phyloP scores from a whole-genome alignment of 2,888 invertebrate species.

The Eilema griseolum region DNA sequence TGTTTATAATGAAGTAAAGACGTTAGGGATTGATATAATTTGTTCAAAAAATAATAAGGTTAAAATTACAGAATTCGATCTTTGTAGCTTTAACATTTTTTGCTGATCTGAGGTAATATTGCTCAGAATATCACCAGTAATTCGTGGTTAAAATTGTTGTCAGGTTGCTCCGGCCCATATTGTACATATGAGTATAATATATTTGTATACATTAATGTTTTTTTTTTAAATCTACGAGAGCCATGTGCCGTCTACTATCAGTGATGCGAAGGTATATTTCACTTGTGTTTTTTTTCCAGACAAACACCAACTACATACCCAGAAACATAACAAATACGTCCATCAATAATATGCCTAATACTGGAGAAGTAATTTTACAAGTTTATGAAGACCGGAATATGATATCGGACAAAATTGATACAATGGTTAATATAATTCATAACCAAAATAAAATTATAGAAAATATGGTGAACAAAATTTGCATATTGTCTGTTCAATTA shows the following conservation, averaged over 20 bases:
- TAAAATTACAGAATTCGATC: too few relatives aligned
- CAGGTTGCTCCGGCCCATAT: neutral
- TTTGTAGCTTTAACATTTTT: too few relatives aligned
- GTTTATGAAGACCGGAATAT: conserved; percentile 27
- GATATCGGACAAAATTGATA: conserved; percentile 15
- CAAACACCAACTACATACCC: neutral
- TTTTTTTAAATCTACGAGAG: conserved; percentile 1
- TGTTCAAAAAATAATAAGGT: too few relatives aligned
- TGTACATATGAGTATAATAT: neutral
- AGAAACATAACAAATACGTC: neutral
- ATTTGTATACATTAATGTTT: too few relatives aligned
- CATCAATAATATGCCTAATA: too few relatives aligned
- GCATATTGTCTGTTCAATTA: neutral
- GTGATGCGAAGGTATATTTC: neutral
- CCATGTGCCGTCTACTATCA: conserved; percentile 1
- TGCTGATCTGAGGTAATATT: too few relatives aligned
- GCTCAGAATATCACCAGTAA: too few relatives aligned
- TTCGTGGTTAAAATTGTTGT: too few relatives aligned
- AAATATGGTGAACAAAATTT: neutral
- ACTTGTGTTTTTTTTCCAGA: conserved; percentile 4
- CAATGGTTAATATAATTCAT: neutral
- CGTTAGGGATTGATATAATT: too few relatives aligned
- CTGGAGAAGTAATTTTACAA: conserved; percentile 10
- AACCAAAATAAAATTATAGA: neutral
- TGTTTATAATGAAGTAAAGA: too few relatives aligned